Base-by-base conservation (phyloP, 2,797 vertebrate genomes). In the Molothrus ater region DNA sequence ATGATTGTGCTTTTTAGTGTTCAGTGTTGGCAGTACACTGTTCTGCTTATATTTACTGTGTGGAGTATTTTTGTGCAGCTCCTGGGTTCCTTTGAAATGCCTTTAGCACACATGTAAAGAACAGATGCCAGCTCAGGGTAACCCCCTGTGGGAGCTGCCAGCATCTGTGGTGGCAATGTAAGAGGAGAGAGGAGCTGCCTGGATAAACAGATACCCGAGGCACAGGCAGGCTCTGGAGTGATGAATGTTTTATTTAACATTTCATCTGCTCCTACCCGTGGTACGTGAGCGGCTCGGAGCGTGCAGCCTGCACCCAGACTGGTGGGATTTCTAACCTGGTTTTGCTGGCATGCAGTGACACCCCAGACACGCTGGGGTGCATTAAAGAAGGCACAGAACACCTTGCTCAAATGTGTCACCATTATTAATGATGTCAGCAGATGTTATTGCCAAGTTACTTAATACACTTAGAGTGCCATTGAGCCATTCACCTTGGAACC, bases 211-310 rank as follows among this genome's bases (percentile, higher is more conserved):
- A 95, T 93, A 85, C 82, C 60, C 5, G 42, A 96, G 92, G 69
- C 81, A 73, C 36, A 86, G 87, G 43, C 87, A 83, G 61, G 85
- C 84, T 95, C 80, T 83, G 76, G 59, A 85, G 76, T 68, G 64
- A 66, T 85, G 61, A 92, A 82, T 85, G 69, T 91, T 97, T 96
- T 88, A 96, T 97, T 96, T 84, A 95, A 84, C 89, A 66, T 88
- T 93, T 93, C 59, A 38, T 69, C 70, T 86, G 80, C 76, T 93
- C 60, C 81, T 85, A 40, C 45, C 66, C 66, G 16, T 29, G 9
- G 48, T 22, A 69, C 3, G 12, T 53, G 65, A 91, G 20, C 6
- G 3, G 48, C 82, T 78, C 11, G 0, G 26, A 40, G 63, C 6
- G 51, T 79, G 75, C 72, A 82, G 85, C 73, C 48, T 84, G 50